phyloP scores from a whole-genome alignment of 2,113 vertebrate species.

The Murina feae region DNA sequence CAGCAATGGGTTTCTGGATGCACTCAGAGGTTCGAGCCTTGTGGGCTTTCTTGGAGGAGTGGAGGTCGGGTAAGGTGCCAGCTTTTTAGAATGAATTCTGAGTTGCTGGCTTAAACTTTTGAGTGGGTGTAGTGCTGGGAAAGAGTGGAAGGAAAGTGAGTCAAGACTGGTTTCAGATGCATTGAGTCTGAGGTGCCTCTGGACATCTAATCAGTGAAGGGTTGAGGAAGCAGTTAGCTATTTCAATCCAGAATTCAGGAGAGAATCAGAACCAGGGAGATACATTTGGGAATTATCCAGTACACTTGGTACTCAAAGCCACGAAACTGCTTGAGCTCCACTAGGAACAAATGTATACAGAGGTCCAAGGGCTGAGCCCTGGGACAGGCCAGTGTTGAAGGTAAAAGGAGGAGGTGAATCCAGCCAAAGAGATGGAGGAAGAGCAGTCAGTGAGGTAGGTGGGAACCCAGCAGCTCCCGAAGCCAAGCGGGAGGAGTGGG shows the following conservation, averaged over 20 bases:
- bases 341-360: not conserved
- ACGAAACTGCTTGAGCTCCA: not conserved
- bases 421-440: not conserved
- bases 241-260: not conserved
- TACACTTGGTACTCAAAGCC: not conserved
- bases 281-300: not conserved
- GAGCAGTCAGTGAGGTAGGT: not conserved
- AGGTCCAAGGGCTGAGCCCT: not conserved
- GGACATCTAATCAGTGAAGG: not conserved
- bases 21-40: not conserved
- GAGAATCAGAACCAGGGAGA: not conserved
- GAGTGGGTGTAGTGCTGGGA: not conserved
- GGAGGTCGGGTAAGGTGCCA: not conserved
- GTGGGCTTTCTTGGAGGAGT: not conserved
- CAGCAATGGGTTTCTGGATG: not conserved
- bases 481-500: not conserved
- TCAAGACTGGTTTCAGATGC: not conserved
- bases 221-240: not conserved
- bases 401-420: not conserved
- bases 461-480: not conserved
- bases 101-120: not conserved
- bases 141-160: not conserved
- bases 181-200: not conserved
- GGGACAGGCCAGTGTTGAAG: not conserved
- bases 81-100: not conserved